Evolutionary conservation across 2,888 invertebrate species (phyloP), one percentile per base, ranked within the genome.

Genomic region (Phalangium opilio): DNA sequence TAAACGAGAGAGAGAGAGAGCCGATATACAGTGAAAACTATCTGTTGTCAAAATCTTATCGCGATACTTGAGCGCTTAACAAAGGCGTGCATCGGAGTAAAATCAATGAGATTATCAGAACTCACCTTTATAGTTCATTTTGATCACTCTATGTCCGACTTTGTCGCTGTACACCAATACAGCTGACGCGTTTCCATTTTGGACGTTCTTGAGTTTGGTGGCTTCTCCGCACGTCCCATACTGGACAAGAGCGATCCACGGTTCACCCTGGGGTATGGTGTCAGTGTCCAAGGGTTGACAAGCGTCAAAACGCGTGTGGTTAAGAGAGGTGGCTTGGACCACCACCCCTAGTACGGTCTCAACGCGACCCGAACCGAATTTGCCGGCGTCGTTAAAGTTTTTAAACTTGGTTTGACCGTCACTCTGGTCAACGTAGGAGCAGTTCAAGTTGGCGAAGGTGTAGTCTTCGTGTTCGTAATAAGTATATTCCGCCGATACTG

Each of bases 91-190:
- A n/a, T n/a, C n/a, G n/a, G n/a, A n/a, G n/a, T n/a, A n/a, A n/a
- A 27, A 27, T 27, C 27, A 27, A 27, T 27, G 27, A 27, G 8
- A 7, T 8, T 7, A 27, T 27, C 5, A 27, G 8, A 27, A 27
- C n/a, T 27, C 27, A 58, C 59, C 62, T 52, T 73, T 71, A 44
- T 83, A 72, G 60, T 79, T 79, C 83, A 84, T 83, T 63, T 80
- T 81, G 63, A 83, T 81, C 61, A 83, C 68, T 49, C 70, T 70
- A 27, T 74, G 70, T 44, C 77, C 75, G 50, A 77, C 77, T 51
- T 78, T 70, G 64, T 82, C 78, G 67, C 86, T 82, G 70, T 84
- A 87, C 45, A 87, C 77, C 44, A 87, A 75, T 32, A 85, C 81
- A 0, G 81, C 87, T 0, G 77, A 73, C 7, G 86, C 87, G 61